These are phyloP conservation scores for Mionectes olivaceus DNA, from an alignment of 2,797 vertebrate genomes.

Conservation along the genomic window DNA sequence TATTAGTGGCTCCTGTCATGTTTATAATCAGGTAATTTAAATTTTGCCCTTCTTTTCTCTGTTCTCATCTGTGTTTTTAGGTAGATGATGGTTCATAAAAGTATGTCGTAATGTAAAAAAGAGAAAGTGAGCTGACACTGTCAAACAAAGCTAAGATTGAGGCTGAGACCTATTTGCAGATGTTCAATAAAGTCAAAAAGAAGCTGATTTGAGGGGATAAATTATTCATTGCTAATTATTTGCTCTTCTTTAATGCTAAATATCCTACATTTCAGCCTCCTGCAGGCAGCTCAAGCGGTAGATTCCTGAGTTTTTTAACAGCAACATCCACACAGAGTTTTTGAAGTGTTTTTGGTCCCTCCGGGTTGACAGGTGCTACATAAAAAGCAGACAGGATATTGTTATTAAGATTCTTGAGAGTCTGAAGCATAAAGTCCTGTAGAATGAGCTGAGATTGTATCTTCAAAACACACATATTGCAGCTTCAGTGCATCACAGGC, in stretches of 20 bases:
- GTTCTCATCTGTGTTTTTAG: background rate
- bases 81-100: background rate
- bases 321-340: slow-evolving; percentile 24
- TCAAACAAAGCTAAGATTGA: slow-evolving; percentile 19
- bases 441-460: slow-evolving; percentile 43
- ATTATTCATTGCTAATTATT: slow-evolving; percentile 73
- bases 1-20: background rate
- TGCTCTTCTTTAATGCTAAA: slow-evolving; percentile 68
- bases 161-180: slow-evolving; percentile 54
- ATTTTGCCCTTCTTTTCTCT: background rate
- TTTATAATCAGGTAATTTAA: background rate
- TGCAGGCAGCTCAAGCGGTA: slow-evolving; percentile 63
- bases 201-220: slow-evolving; percentile 68
- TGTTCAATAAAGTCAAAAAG: slow-evolving; percentile 66
- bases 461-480: slow-evolving; percentile 4
- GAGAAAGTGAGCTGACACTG: background rate
- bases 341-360: slow-evolving; percentile 63
- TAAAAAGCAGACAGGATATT: slow-evolving; percentile 64
- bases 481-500: fast-evolving
- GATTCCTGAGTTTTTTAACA: slow-evolving; percentile 51
- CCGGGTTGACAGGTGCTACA: slow-evolving; percentile 61
- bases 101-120: background rate
- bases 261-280: slow-evolving; percentile 65
- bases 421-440: slow-evolving; percentile 22
- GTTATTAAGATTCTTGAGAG: slow-evolving; percentile 49